phyloP scores from a whole-genome alignment of 2,113 vertebrate species.

The Pungitius pungitius region DNA sequence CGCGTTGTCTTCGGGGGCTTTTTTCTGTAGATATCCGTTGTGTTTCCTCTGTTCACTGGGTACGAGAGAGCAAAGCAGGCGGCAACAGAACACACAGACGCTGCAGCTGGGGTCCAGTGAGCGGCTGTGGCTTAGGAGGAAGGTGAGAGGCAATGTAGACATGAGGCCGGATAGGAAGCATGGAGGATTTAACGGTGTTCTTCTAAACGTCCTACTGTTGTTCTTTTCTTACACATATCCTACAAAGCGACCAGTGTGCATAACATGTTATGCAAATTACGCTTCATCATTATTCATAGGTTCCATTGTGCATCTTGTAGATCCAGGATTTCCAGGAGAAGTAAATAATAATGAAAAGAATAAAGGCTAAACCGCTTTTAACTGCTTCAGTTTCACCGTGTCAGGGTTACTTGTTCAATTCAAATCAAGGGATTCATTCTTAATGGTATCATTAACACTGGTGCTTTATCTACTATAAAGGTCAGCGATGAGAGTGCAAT shows the following conservation, averaged over 20 bases:
- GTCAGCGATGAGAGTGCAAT: not conserved
- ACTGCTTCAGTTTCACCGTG: not conserved
- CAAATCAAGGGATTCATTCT: not conserved
- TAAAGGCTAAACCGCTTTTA: too few relatives aligned
- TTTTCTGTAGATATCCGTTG: not conserved
- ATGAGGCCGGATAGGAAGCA: too few relatives aligned
- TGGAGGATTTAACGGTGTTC: too few relatives aligned
- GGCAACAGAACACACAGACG: not conserved
- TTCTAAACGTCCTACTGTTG: too few relatives aligned
- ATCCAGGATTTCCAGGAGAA: too few relatives aligned
- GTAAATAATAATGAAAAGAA: not conserved
- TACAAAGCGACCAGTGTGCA: not conserved
- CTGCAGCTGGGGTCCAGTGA: not conserved
- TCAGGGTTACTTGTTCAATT: not conserved
- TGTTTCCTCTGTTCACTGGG: not conserved
- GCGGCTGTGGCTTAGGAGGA: not conserved
- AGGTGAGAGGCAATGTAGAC: not conserved
- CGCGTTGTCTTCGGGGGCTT: not conserved
- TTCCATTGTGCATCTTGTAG: too few relatives aligned
- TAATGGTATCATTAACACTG: not conserved
- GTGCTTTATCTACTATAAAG: not conserved
- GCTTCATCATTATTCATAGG: too few relatives aligned
- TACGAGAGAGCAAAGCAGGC: not conserved
- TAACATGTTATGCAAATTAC: too few relatives aligned
- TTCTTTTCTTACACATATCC: too few relatives aligned